phyloP scores from a whole-genome alignment of 2,797 vertebrate genomes.

The Malacoctenus gilli region DNA sequence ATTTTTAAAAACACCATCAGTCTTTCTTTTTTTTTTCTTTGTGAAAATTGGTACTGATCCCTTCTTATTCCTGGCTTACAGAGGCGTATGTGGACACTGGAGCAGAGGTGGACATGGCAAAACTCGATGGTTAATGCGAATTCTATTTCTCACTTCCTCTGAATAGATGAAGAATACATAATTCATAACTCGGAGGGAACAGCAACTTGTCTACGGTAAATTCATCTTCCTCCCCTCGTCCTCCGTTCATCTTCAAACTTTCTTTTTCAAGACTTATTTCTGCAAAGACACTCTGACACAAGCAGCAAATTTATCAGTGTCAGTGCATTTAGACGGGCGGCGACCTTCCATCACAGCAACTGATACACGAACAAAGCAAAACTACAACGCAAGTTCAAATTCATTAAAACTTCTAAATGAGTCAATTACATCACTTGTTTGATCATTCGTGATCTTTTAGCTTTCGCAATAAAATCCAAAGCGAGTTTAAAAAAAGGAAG shows the following conservation, averaged over 20 bases:
- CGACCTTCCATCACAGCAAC: slow-evolving; percentile 40
- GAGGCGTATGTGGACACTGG: slow-evolving; percentile 39
- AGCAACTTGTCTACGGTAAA: slow-evolving; percentile 81
- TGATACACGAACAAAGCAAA: slow-evolving; percentile 24
- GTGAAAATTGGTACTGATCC: slow-evolving; percentile 49
- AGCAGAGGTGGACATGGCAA: slow-evolving; percentile 67
- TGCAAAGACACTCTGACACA: slow-evolving; percentile 77
- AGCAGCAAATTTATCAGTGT: slow-evolving; percentile 76
- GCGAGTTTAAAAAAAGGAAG: too few species aligned
- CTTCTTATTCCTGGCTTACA: slow-evolving; percentile 32
- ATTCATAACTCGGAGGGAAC: slow-evolving; percentile 81
- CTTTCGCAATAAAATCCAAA: too few species aligned
- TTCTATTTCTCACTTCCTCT: slow-evolving; percentile 79
- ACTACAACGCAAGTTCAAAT: slow-evolving; percentile 36
- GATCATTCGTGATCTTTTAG: neutral
- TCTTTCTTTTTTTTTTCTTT: slow-evolving; percentile 55
- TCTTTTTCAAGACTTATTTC: slow-evolving; percentile 70
- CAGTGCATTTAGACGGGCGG: slow-evolving; percentile 43
- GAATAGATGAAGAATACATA: slow-evolving; percentile 81
- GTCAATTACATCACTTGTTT: neutral
- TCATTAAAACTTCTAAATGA: slow-evolving; percentile 26
- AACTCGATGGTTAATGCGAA: slow-evolving; percentile 78
- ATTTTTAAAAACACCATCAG: slow-evolving; percentile 71
- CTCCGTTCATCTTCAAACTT: slow-evolving; percentile 50
- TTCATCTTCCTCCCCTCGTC: slow-evolving; percentile 69